phyloP scores from a whole-genome alignment of 1,140 invertebrate species.

The Stenopsyche tienmushanensis region DNA sequence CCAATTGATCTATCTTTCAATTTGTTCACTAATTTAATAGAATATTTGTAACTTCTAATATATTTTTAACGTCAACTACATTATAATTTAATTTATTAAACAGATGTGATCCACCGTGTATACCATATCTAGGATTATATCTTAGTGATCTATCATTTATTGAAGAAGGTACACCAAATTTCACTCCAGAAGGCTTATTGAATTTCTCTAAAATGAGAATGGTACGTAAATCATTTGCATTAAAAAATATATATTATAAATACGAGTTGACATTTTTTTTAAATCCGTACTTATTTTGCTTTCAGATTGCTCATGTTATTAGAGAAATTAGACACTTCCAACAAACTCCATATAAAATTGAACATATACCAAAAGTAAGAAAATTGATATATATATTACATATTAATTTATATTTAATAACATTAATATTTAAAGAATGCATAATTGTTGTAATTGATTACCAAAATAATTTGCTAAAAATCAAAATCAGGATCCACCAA shows the following conservation, averaged over 20 bases:
- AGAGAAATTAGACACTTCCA: constrained; percentile 90
- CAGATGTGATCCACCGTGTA: constrained; percentile 89
- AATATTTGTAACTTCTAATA: background rate
- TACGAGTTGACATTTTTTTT: constrained; percentile 1
- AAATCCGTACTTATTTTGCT: constrained; percentile 40
- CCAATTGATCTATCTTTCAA: background rate
- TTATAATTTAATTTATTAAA: background rate
- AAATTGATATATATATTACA: constrained; percentile 12
- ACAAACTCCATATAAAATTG: constrained; percentile 90
- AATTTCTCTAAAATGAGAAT: constrained; percentile 97
- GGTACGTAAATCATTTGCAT: constrained; percentile 58
- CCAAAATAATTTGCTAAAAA: too few species aligned
- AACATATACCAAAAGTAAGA: constrained; percentile 77
- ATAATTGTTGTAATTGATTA: too few species aligned
- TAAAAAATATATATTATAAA: constrained; percentile 4
- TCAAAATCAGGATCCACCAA: too few species aligned
- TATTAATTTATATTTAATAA: constrained; percentile 1
- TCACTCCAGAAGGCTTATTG: constrained; percentile 86
- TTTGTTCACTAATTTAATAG: background rate
- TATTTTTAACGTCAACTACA: background rate
- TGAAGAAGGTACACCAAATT: constrained; percentile 91
- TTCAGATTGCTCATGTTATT: constrained; percentile 90
- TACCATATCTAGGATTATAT: constrained; percentile 92
- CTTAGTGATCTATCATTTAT: constrained; percentile 92
- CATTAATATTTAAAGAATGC: too few species aligned